Base-by-base conservation (phyloP, 2,113 vertebrate species). In the Glaucomys volans region DNA sequence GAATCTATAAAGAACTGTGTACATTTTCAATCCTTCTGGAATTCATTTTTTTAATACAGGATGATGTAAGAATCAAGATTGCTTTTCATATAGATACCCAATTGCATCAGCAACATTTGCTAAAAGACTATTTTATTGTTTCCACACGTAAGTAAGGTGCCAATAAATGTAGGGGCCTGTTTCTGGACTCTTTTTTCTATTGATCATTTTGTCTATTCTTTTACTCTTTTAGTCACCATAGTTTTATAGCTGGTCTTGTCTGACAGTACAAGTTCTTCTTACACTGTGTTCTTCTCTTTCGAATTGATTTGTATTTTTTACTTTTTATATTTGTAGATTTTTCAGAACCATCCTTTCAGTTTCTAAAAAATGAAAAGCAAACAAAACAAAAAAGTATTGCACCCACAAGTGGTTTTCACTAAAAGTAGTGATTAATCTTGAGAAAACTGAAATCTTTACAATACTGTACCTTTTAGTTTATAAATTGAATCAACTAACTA, bases 191-290 rank as follows among this genome's bases (percentile, higher is more conserved):
- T 85, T n/a, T 62, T 32, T 54, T 5, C 28, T n/a, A 13, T 84
- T 76, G 32, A 32, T 64, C 12, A 86, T 89, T 86, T 69, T 88
- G 1, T 59, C 57, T 93, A 18, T 82, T 69, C 3, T 64, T 88
- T 88, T 50, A 85, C 26, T 95, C 22, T 76, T 97, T 91, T 83
- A 82, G 83, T 66, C 37, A 42, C n/a, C 76, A 16, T 26, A 47
- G 5, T 7, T 89, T 88, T 88, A 42, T 89, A 42, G 30, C 54
- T 64, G 32, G 7, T 94, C 20, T 87, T 87, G 18, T 26, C 35
- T 83, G 11, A 30, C 32, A 35, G 35, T 64, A 47, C 59, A 92
- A 74, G 32, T 57, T 47, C n/a, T 81, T 81, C 16, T 30, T 72
- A 7, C 0, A 8, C 0, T 64, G 13, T 50, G 8, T 47, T 47